Conservation (phyloP, 2,797 vertebrate species). For the Chlorospingus flavigularis region DNA sequence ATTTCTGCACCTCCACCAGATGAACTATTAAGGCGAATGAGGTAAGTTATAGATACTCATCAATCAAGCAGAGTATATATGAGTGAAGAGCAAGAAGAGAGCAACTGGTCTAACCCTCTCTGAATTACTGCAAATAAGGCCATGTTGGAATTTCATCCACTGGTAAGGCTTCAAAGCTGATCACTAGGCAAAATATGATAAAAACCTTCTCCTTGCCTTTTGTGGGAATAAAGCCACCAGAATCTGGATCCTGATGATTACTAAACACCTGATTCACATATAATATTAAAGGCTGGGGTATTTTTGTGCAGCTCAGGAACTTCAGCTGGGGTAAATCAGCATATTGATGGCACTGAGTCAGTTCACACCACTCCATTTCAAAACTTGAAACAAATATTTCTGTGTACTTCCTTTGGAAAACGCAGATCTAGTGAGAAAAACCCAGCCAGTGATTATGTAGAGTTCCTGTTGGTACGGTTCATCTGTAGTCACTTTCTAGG, state of each 20-base stretch:
- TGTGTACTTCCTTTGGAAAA: not conserved
- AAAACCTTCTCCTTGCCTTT: not conserved
- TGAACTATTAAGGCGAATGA: not conserved
- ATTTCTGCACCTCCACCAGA: not conserved
- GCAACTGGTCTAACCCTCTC: not conserved
- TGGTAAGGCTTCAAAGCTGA: not conserved
- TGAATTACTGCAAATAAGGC: not conserved
- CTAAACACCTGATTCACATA: not conserved
- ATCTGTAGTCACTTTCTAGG: not conserved
- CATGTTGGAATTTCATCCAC: fast-evolving
- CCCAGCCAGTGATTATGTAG: not conserved
- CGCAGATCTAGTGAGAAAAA: not conserved
- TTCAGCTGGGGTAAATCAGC: not conserved
- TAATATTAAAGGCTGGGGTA: fast-evolving
- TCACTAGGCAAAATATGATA: not conserved
- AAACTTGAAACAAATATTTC: not conserved
- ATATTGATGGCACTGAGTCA: not conserved
- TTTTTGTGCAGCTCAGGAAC: not conserved
- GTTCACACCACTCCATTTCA: not conserved
- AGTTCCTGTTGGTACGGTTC: not conserved
- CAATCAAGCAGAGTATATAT: not conserved
- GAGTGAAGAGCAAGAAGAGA: not conserved
- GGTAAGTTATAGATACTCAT: not conserved
- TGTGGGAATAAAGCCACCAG: not conserved
- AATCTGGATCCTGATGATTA: not conserved